Base-by-base conservation (phyloP, 2,113 vertebrate species). In the Gnathonemus longibarbis region DNA sequence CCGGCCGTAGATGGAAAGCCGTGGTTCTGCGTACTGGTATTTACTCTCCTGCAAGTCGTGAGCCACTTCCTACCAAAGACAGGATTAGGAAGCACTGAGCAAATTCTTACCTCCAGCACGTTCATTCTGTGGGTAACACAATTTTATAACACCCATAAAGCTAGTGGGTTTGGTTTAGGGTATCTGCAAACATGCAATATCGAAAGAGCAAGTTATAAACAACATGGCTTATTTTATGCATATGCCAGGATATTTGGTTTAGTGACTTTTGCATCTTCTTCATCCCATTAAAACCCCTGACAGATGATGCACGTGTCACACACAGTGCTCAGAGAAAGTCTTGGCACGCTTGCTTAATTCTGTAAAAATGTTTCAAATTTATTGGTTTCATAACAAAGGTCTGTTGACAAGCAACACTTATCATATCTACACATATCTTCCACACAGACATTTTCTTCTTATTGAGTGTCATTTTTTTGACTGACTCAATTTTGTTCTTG, bases 1-100 rank as follows among this genome's bases (percentile, higher is more conserved):
- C 85, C 98, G 96, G 45, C 98, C 98, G 0, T 99, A 99, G 93
- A 99, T 97, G n/a, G 98, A 99, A 50, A 99, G 94, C 5, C 98
- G 97, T 0, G 98, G 98, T 92, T 99, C 98, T 3, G 97, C 96
- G 15, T 98, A 97, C 94, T 99, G 98, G 94, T 99, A 99, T 93
- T 98, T 98, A 92, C 98, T 99, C 90, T 98, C 98, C 94, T 99
- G 98, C 90, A 99, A 95, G 58, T 97, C 97, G 21, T 92, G 92
- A 27, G 97, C 96, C 62, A 99, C 98, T 94, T 99, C 98, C 98
- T 99, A 93, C 45, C 92, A 90, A 58, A 88, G 35, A 45, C 53
- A 45, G 5, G 89, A n/a, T 45, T 48, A 45, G 45, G 42, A 48
- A 45, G 19, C 39, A 24, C 5, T 46, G 6, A 46, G 83, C 24